Evolutionary conservation across 2,888 invertebrate species (phyloP).

Genomic region (Mechanitis messenoides): DNA sequence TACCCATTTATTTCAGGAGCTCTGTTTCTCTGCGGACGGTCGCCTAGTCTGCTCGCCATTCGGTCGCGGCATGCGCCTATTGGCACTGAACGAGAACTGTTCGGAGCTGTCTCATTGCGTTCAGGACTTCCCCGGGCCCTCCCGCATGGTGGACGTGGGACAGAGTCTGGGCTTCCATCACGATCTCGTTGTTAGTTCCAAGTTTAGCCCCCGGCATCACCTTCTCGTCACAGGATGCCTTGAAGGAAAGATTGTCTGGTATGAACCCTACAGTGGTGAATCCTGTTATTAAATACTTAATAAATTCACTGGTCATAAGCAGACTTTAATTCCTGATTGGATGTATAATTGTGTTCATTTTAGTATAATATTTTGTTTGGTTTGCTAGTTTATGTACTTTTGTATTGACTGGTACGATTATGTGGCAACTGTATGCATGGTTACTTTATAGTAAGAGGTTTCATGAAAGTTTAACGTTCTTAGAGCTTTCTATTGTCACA

Average conservation of each 20-base stretch:
- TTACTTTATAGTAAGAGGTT: too few relatives aligned
- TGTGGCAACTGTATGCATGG: too few relatives aligned
- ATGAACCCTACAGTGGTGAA: conserved; percentile 82
- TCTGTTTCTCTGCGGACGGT: conserved; percentile 93
- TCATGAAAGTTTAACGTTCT: too few relatives aligned
- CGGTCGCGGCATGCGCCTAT: conserved; percentile 88
- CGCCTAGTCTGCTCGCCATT: conserved; percentile 93
- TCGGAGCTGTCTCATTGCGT: conserved; percentile 84
- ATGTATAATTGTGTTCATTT: conserved; percentile 20
- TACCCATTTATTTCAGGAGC: conserved; percentile 69
- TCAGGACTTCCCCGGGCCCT: conserved; percentile 35
- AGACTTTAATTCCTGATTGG: conserved; percentile 29
- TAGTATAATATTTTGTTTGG: conserved; percentile 8
- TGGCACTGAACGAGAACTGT: conserved; percentile 86
- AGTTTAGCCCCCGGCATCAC: conserved; percentile 91
- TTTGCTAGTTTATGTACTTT: conserved; percentile 7
- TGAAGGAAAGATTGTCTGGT: conserved; percentile 92
- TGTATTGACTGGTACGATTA: conserved; percentile 9
- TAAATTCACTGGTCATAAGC: conserved; percentile 32
- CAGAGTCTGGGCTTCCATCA: conserved; percentile 83
- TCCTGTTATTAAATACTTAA: conserved; percentile 46
- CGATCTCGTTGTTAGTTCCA: conserved; percentile 91
- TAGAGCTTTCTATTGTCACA: too few relatives aligned
- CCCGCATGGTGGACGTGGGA: conserved; percentile 76
- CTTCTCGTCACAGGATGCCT: conserved; percentile 94